Percentiles rank a stretch among this genome's conserved stretches.
These are phyloP conservation scores for Bettongia penicillata DNA, from an alignment of 2,113 vertebrate genomes.

Conservation along the genomic window DNA sequence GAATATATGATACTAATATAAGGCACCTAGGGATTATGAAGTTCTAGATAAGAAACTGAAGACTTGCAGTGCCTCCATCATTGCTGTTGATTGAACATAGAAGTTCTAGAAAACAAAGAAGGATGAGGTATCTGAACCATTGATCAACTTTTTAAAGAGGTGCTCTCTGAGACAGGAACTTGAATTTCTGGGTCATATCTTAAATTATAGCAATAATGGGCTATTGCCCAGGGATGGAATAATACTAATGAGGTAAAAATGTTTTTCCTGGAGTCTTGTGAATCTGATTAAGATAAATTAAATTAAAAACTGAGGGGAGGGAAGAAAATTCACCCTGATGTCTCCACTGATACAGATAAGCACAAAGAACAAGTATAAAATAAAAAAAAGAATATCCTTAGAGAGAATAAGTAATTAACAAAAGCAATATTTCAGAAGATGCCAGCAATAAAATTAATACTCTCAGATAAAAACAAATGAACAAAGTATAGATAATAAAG, in stretches of 20 bases:
- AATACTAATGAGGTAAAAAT: background rate
- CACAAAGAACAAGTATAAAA: background rate
- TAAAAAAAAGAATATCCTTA: background rate
- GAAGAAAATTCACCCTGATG: background rate
- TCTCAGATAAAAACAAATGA: background rate
- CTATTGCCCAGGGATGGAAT: background rate
- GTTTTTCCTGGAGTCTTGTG: background rate
- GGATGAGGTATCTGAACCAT: background rate
- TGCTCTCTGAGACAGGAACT: background rate
- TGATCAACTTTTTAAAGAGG: background rate
- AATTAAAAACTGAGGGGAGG: background rate
- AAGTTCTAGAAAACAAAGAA: background rate
- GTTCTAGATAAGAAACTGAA: background rate
- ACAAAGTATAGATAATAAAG: background rate
- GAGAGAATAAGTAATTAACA: background rate
- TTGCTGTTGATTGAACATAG: background rate
- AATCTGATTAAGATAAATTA: background rate
- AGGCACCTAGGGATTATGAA: background rate
- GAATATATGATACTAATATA: background rate
- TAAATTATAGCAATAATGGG: background rate
- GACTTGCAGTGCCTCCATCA: background rate
- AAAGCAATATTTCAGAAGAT: background rate
- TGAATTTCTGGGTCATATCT: background rate
- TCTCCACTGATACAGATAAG: background rate
- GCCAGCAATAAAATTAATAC: background rate